phyloP scores from a whole-genome alignment of 2,888 invertebrate species.

The Argyra leucocephala region DNA sequence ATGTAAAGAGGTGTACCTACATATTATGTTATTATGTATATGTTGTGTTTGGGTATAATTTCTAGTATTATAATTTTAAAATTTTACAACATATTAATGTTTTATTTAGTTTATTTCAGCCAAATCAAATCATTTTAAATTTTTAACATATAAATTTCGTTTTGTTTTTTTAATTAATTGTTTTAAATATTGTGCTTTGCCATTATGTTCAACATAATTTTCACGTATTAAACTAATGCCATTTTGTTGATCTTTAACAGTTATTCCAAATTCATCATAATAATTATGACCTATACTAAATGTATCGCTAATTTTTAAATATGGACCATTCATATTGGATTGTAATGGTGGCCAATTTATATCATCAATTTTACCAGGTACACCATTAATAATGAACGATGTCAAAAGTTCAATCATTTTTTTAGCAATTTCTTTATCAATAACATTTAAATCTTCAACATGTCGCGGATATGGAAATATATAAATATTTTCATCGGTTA shows the following conservation, averaged over 20 bases:
- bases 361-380: constrained; percentile 30
- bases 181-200: background rate
- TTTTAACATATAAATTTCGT: background rate
- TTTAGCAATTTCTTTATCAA: constrained; percentile 41
- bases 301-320: constrained; percentile 39
- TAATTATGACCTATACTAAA: constrained; percentile 37
- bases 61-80: too few species aligned
- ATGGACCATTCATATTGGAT: constrained; percentile 37
- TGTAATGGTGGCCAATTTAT: constrained; percentile 40
- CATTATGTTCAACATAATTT: background rate
- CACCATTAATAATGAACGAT: constrained; percentile 38
- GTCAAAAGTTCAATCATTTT: constrained; percentile 45
- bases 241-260: constrained; percentile 31
- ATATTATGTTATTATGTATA: too few species aligned
- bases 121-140: background rate
- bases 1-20: too few species aligned
- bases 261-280: constrained; percentile 37
- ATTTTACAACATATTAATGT: too few species aligned
- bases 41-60: too few species aligned
- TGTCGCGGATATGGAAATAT: constrained; percentile 45
- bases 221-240: constrained; percentile 15
- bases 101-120: too few species aligned
- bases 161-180: background rate
- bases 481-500: constrained; percentile 51
- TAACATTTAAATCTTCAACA: constrained; percentile 35